Evolutionary conservation across 2,797 vertebrate species (phyloP), one percentile per base, ranked within the genome.

Genomic region (Peromyscus nudipes): DNA sequence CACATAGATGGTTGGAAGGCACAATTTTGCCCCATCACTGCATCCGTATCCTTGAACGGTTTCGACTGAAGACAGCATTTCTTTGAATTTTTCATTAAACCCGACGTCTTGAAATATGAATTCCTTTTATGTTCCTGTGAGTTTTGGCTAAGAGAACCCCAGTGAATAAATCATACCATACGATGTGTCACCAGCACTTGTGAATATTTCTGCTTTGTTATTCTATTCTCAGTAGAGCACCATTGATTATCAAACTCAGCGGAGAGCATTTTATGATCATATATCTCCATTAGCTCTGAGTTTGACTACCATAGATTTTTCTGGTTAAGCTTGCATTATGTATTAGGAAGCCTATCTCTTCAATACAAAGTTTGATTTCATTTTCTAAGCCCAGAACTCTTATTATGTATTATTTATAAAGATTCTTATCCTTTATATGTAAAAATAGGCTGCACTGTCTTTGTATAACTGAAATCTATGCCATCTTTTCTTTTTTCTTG

Each of bases 251-350:
- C 99, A 99, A 99, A 99, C 99, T 99, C 99, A 99, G 99, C 99
- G 99, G 99, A 99, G 99, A 99, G 99, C 99, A 98, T 99, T 99
- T 99, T 99, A 99, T 99, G 99, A 99, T 99, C 99, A 99, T 99
- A 99, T 99, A 99, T 99, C 99, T 99, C 99, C 99, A 99, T 99
- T 99, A 99, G 99, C 99, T 99, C 98, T 97, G 99, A 99, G 99
- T 99, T 99, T 99, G 99, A 99, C 99, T 99, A 99, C 99, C 99
- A 99, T 99, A 99, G 99, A 99, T 99, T 99, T 99, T 99, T 99
- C 99, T 99, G 99, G 99, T 99, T 99, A 99, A 99, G 99, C 98
- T 99, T 99, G 99, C 99, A 99, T 99, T 99, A 99, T 99, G 98
- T 99, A 99, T 99, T 99, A 99, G 99, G 99, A 99, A 99, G 98